Conservation (phyloP, 2,888 invertebrate genomes). For the Xanthia icteritia region DNA sequence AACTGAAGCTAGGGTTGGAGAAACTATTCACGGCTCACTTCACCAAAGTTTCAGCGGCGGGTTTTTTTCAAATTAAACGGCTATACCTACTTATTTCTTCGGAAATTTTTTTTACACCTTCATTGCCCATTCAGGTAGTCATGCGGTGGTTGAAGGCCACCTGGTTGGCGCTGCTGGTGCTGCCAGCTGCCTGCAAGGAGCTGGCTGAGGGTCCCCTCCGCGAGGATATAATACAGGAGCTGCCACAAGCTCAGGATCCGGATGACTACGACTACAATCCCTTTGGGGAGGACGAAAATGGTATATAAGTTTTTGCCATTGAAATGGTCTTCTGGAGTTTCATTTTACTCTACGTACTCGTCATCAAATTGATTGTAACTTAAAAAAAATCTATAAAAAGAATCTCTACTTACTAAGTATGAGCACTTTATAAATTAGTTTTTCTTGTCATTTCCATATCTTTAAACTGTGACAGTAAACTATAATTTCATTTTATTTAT, state of each 20-base stretch:
- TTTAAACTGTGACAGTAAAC: background rate
- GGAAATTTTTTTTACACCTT: background rate
- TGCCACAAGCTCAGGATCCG: slow-evolving; percentile 81
- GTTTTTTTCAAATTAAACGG: no score
- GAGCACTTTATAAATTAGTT: background rate
- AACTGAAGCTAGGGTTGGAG: no score
- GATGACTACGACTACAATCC: slow-evolving; percentile 83
- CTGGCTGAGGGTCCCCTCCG: slow-evolving; percentile 71
- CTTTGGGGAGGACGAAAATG: slow-evolving; percentile 80
- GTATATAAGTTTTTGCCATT: slow-evolving; percentile 60
- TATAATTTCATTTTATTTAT: background rate
- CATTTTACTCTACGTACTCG: background rate
- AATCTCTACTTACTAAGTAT: background rate
- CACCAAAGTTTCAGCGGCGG: no score
- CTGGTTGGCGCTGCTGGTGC: slow-evolving; percentile 78
- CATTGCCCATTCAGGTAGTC: slow-evolving; percentile 50
- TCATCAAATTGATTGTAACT: background rate
- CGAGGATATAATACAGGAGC: slow-evolving; percentile 70
- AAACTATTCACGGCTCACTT: no score
- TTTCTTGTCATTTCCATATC: background rate
- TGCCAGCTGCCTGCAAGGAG: slow-evolving; percentile 79
- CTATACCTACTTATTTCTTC: background rate
- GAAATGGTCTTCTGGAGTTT: background rate
- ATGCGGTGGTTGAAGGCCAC: slow-evolving; percentile 79
- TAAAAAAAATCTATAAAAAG: background rate